Percentiles rank a stretch among this genome's conserved stretches.
Evolutionary conservation across 2,113 vertebrate genomes (phyloP).

Genomic region (Odontesthes bonariensis): DNA sequence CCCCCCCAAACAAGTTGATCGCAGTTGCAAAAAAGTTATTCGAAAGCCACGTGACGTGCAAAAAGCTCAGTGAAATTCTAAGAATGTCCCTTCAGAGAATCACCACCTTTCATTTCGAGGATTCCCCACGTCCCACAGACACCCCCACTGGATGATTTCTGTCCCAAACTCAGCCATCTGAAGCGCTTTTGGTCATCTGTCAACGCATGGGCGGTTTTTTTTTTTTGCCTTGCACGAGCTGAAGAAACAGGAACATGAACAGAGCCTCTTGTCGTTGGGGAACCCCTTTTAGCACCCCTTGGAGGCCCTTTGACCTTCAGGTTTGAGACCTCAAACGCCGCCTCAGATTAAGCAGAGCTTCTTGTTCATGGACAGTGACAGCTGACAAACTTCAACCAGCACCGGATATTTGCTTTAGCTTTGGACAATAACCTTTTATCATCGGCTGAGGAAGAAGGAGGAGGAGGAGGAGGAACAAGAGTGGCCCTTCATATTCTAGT

Average conservation of each 20-base stretch:
- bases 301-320: slow-evolving; percentile 28
- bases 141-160: slow-evolving; percentile 11
- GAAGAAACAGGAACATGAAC: slow-evolving; percentile 46
- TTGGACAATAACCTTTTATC: slow-evolving; percentile 30
- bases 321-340: slow-evolving; percentile 4
- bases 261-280: slow-evolving; percentile 20
- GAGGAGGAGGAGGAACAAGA: neutral
- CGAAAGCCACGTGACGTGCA: slow-evolving; percentile 11
- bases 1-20: slow-evolving; percentile 17
- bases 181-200: slow-evolving; percentile 36
- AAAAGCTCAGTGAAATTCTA: neutral
- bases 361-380: slow-evolving; percentile 31
- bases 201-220: slow-evolving; percentile 19
- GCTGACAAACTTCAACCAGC: slow-evolving; percentile 42
- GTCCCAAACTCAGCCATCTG: neutral
- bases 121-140: slow-evolving; percentile 13
- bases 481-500: neutral
- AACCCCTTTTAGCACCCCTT: slow-evolving; percentile 29
- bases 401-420: slow-evolving; percentile 27
- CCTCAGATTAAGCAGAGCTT: neutral
- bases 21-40: slow-evolving; percentile 1
- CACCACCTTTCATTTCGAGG: slow-evolving; percentile 14
- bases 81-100: slow-evolving; percentile 1
- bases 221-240: slow-evolving; percentile 21
- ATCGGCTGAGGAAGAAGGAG: neutral